Percentiles rank a stretch among this genome's conserved stretches.
Evolutionary conservation across 2,797 vertebrate species (phyloP).

Genomic region (Gephyroberyx darwinii): DNA sequence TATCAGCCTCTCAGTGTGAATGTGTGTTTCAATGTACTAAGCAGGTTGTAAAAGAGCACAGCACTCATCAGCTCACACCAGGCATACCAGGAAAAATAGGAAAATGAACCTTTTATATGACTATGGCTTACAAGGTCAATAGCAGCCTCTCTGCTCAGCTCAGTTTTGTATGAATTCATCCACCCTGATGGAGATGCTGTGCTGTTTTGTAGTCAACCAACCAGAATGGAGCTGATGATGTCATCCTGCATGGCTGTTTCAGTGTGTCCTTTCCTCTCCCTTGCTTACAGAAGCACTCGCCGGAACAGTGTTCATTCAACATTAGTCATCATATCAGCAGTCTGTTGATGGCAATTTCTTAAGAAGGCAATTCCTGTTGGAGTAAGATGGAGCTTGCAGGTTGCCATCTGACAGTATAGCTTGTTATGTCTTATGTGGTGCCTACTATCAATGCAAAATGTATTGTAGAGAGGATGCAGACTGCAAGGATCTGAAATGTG

Average conservation of each 20-base stretch:
- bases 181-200: conserved; percentile 7
- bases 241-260: conserved; percentile 25
- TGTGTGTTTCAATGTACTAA: conserved; percentile 23
- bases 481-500: neutral
- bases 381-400: neutral
- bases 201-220: conserved; percentile 11
- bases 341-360: neutral
- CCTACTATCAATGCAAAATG: neutral
- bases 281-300: neutral
- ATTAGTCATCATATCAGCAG: conserved; percentile 11
- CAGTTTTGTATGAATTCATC: conserved; percentile 37
- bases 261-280: neutral
- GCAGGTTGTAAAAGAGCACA: conserved; percentile 11
- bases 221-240: conserved; percentile 22
- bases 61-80: conserved; percentile 17
- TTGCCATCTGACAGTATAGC: neutral
- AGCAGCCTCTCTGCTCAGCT: conserved; percentile 1
- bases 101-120: conserved; percentile 21
- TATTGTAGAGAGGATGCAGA: neutral
- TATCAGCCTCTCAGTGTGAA: neutral
- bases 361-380: neutral
- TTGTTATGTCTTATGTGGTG: neutral
- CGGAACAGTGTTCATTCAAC: neutral
- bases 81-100: conserved; percentile 21
- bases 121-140: conserved; percentile 23